Base-by-base conservation (phyloP, 2,113 vertebrate species). In the Eupsittula cactorum region DNA sequence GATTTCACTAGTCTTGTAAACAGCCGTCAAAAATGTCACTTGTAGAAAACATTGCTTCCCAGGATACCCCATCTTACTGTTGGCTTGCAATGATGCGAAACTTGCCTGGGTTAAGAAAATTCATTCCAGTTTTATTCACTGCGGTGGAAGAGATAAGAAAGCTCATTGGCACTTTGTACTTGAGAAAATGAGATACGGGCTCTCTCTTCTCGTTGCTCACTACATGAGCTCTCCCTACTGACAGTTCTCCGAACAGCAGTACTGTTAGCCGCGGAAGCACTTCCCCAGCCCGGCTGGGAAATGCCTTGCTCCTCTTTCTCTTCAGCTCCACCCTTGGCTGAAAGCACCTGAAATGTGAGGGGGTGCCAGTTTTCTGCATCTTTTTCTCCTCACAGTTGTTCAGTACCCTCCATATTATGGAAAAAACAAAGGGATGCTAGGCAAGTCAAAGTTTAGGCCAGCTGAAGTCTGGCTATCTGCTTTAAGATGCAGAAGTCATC, bases 151-250 rank as follows among this genome's bases (percentile, higher is more conserved):
- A 85, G 29, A 83, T 44, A 74, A 70, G n/a, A 63, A 49, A 89
- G 28, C 31, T 91, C 24, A 2, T 76, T 76, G 70, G 49, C 41
- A 46, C 35, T 49, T 13, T 3, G 15, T 55, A n/a, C 37, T 88
- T 50, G 33, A 82, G 74, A 46, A 92, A 82, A 86, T 29, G 65
- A 87, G 63, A 65, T 13, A 35, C 13, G 9, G 20, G 25, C 41
- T 41, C 39, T 42, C 39, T 70, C 37, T 59, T 25, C 41, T 91
- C n/a, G 6, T 86, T 93, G 46, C 74, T 80, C 20, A 13, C 64
- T 90, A 16, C 90, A 0, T 63, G 93, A 96, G 95, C 95, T 95
- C 97, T 97, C 93, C 84, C 97, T 97, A 49, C 92, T 90, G 97
- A 77, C 91, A 16, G 1, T 74, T 94, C 59, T 93, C 16, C 2